Evolutionary conservation across 2,113 vertebrate genomes (phyloP).

Genomic region (Bungarus multicinctus): DNA sequence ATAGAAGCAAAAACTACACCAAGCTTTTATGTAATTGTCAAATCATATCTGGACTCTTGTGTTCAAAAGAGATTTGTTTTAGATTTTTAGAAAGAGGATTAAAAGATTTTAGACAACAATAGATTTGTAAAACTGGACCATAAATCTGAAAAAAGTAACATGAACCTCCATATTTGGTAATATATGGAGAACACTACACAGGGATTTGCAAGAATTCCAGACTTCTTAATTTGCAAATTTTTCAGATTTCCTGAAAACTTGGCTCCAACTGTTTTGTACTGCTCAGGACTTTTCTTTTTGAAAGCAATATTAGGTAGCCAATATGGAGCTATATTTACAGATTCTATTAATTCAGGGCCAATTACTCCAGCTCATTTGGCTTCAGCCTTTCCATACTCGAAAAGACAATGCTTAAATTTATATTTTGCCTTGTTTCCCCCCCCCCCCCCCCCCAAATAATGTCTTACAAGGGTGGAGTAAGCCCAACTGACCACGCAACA

Average conservation of each 20-base stretch:
- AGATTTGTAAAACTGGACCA: neutral
- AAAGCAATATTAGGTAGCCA: neutral
- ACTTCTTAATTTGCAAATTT: neutral
- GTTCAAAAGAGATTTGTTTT: neutral
- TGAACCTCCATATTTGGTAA: neutral
- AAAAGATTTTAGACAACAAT: neutral
- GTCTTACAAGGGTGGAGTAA: neutral
- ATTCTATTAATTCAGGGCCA: neutral
- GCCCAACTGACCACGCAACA: neutral
- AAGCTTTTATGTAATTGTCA: conserved; percentile 1
- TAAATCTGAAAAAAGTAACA: neutral
- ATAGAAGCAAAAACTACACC: conserved; percentile 35
- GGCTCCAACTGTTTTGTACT: neutral
- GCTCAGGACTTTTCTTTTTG: neutral
- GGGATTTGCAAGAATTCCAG: neutral
- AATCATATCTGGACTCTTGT: neutral
- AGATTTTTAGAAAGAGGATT: neutral
- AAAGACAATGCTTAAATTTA: neutral
- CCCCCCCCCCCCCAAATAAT: neutral
- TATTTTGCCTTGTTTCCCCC: neutral
- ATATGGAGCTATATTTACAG: neutral
- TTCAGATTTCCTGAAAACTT: neutral
- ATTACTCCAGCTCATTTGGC: neutral
- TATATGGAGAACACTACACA: neutral
- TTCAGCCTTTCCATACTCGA: neutral